phyloP scores from a whole-genome alignment of 2,797 vertebrate genomes.

The Lagothrix lagotricha region DNA sequence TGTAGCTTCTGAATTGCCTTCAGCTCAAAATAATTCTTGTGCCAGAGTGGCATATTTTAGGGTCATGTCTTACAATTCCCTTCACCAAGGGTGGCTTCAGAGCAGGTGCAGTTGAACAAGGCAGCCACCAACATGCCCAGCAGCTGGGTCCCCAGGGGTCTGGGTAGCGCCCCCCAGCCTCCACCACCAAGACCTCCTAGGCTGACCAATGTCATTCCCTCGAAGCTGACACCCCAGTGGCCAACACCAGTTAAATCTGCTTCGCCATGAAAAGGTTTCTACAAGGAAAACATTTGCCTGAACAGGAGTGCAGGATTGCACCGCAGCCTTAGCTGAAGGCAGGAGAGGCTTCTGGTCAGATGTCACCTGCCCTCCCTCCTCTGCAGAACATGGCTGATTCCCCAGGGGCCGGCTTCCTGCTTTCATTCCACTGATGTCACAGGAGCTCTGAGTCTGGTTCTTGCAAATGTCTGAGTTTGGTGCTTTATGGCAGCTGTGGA shows the following conservation, averaged over 20 bases:
- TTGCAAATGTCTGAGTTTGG: too few species aligned
- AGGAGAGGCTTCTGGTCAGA: neutral
- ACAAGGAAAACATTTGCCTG: neutral
- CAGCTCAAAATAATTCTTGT: neutral
- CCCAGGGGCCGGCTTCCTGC: neutral
- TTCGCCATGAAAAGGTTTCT: neutral
- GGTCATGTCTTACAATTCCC: neutral
- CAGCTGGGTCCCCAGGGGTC: neutral
- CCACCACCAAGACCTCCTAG: neutral
- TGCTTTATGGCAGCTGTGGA: neutral
- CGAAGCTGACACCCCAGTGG: neutral
- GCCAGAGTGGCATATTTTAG: neutral
- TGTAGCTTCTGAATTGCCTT: neutral
- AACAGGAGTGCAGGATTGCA: neutral
- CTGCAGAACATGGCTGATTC: neutral
- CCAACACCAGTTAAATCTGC: neutral
- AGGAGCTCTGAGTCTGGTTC: neutral
- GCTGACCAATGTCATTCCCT: neutral
- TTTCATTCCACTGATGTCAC: fast-evolving
- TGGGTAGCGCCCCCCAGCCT: neutral
- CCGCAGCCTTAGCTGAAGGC: neutral
- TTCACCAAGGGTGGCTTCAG: neutral
- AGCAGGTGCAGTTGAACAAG: neutral
- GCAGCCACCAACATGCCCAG: neutral
- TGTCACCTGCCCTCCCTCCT: fast-evolving